Evolutionary conservation across 92 coral and sea anemone genomes (phyloP), one percentile per base, ranked within the genome.

Genomic region (Muricea muricata): DNA sequence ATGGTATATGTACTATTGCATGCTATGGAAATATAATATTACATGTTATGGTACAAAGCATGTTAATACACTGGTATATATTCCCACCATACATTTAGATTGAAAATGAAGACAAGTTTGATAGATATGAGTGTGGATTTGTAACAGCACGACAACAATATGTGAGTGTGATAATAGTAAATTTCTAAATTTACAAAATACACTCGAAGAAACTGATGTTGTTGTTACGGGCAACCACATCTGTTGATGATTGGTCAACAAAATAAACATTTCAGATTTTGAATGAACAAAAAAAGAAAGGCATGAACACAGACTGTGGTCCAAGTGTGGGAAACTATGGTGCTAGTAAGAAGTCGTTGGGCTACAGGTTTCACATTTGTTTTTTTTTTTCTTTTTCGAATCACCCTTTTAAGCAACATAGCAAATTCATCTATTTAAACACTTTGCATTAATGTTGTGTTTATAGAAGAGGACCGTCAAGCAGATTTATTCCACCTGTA

Each of bases 91-190:
- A 40, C 55, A 45, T 74, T 13, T 39, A 85, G 78, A 48, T 65
- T 33, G 61, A 46, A 35, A 63, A 65, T 48, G 89, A 87, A 37
- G 93, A 73, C 32, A 82, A 54, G 31, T 89, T 71, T 13, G 42
- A 37, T 37, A 9, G 5, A 37, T 75, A 74, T 41, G 89, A 86
- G 54, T 85, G 14, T 41, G 76, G 71, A 30, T 96, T 96, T 83
- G 90, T 96, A 31, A 93, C 98, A 23, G 99, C 99, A 17, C 90
- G 86, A 41, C 97, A 96, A 66, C 93, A 96, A 83, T 91, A 83
- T 86, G 99, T 96, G 68, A 90, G 99, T 89, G 50, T 63, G 58
- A n/a, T n/a, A n/a, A n/a, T n/a, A n/a, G n/a, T n/a, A n/a, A n/a
- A n/a, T n/a, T 10, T 14, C 0, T 18, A 13, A 50, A 17, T 17